These are phyloP conservation scores for Eupithecia insigniata DNA, from an alignment of 2,888 invertebrate species.

Conservation along the genomic window DNA sequence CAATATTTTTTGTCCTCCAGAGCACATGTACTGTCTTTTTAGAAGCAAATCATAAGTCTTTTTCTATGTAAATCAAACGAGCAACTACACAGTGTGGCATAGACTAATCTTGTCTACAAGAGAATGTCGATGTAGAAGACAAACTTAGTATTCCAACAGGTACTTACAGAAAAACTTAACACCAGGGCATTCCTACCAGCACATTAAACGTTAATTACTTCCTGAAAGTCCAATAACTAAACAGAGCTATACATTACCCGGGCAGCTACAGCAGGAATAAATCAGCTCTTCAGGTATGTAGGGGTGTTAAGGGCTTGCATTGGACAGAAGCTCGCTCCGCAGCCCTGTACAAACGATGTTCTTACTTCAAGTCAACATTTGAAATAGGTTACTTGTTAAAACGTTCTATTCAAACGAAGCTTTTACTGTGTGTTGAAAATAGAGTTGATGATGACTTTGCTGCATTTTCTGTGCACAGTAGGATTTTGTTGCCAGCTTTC, in stretches of 20 bases:
- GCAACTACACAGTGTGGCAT: too few relatives aligned
- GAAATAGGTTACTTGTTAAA: background rate
- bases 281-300: conserved; percentile 43
- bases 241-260: conserved; percentile 33
- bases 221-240: conserved; percentile 36
- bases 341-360: conserved; percentile 1
- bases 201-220: conserved; percentile 15
- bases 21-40: too few relatives aligned
- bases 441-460: too few relatives aligned
- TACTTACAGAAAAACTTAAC: too few relatives aligned
- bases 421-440: background rate
- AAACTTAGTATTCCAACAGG: too few relatives aligned
- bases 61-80: too few relatives aligned
- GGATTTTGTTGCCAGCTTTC: too few relatives aligned
- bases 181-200: background rate
- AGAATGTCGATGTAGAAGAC: too few relatives aligned
- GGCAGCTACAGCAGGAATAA: conserved; percentile 33
- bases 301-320: conserved; percentile 26
- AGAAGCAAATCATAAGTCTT: too few relatives aligned
- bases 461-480: too few relatives aligned
- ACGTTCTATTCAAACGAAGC: background rate
- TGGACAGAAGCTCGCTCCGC: background rate
- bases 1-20: too few relatives aligned
- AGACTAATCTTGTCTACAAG: too few relatives aligned
- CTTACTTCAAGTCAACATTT: background rate